Evolutionary conservation across 2,113 vertebrate species (phyloP).

Genomic region (Puffinus mauretanicus): DNA sequence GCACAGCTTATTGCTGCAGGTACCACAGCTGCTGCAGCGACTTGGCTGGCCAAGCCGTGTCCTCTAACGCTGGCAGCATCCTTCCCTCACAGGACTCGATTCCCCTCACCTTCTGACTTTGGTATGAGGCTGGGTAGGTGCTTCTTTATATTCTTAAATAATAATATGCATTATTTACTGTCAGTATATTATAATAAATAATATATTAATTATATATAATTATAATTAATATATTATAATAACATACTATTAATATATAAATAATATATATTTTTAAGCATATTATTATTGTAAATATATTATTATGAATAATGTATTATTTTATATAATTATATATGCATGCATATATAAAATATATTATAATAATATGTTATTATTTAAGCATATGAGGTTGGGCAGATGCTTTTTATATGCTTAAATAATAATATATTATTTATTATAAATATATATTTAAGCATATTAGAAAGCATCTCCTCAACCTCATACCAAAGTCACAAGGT

Average conservation of each 20-base stretch:
- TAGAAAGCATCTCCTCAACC: background rate
- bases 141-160: background rate
- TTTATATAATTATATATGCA: too few species aligned
- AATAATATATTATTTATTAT: background rate
- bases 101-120: background rate
- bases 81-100: fast-evolving
- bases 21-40: background rate
- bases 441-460: background rate
- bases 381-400: background rate
- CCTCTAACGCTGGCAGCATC: background rate
- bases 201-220: too few species aligned
- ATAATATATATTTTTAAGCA: too few species aligned
- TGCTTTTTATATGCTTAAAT: background rate
- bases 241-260: too few species aligned
- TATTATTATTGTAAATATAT: too few species aligned
- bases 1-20: background rate
- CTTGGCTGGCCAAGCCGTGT: background rate
- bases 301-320: too few species aligned
- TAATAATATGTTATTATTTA: too few species aligned
- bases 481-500: background rate
- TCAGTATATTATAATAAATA: background rate
- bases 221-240: too few species aligned
- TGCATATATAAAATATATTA: too few species aligned
- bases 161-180: background rate
- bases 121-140: background rate